Evolutionary conservation across 2,888 invertebrate genomes (phyloP), one percentile per base, ranked within the genome.

Genomic region (Mimachlamys varia): DNA sequence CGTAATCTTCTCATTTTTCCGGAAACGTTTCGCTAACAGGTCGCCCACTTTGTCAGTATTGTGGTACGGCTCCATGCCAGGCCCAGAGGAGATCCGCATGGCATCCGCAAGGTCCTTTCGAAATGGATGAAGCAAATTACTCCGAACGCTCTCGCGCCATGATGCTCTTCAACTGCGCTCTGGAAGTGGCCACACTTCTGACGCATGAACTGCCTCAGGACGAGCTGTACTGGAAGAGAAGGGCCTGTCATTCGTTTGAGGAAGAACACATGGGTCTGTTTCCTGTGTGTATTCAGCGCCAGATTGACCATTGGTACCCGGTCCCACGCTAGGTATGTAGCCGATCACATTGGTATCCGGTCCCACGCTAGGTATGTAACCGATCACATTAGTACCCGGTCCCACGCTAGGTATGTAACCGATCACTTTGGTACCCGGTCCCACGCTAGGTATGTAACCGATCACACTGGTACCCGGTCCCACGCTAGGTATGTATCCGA

Each of bases 61-160:
- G 76, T 22, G 33, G 76, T 15, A 76, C 27, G 0, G 33, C 27
- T 33, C 76, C 76, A 13, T 76, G 76, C 15, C 76, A 76, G 76
- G 76, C 33, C 33, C 27, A 12, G 7, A 76, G 76, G 33, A 76
- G 22, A 33, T 76, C 76, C 7, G 33, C 27, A 2, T 33, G 12
- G 76, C 3, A 33, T 15, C 27, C 27, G 22, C 15, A 12, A 22
- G 13, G 13, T 27, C 76, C 27, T 33, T 33, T 0, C 12, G 27
- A 15, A 10, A 12, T 2, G 7, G 17, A 76, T 12, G 27, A 13
- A 7, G 76, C 12, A 10, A 33, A 33, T 33, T 22, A 10, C 27
- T 27, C 76, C 76, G 76, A 76, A 7, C 76, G 76, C 76, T 76
- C 76, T 33, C 27, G 13, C 76, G 76, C 76, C 76, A 76, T 76